Evolutionary conservation across 2,888 invertebrate genomes (phyloP), one percentile per base, ranked within the genome.

Genomic region (Coleophora deauratella): DNA sequence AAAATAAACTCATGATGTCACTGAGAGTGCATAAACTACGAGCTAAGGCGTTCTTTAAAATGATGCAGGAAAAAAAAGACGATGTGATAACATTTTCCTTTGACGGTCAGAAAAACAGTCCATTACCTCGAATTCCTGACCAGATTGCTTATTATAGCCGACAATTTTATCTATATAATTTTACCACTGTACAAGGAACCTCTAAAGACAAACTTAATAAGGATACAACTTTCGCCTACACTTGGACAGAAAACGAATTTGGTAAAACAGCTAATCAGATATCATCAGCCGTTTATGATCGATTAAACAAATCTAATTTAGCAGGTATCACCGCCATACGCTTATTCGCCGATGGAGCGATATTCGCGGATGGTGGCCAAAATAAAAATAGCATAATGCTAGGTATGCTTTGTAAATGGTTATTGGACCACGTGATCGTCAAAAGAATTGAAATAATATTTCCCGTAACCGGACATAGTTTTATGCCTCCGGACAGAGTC

Each of bases 171-270:
- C 14, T 52, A 8, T 52, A 47, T 35, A 55, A 55, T 44, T 55
- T 54, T 31, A 55, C 55, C 1, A 46, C 52, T 45, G 53, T 55
- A 9, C 35, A 45, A 40, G 49, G 45, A 28, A 27, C 37, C 13
- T 46, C 46, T 32, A 43, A 34, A 53, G 50, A 48, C 41, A 36
- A 47, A 6, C 47, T 54, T 28, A 52, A 50, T 43, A 49, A 50
- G 27, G 30, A 52, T 36, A 49, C 44, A 46, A 46, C 49, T n/a
- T 52, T 47, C 35, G 49, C 51, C 21, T 54, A 56, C 30, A 34
- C 35, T 12, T 59, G 57, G 54, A 55, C 54, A 12, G 52, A 56
- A 38, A 47, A 54, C 37, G 47, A 52, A 46, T 50, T 46, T 49
- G 31, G 37, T 35, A 54, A 54, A 51, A 44, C 45, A 45, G 31